Evolutionary conservation across 2,888 invertebrate species (phyloP), one percentile per base, ranked within the genome.

Genomic region (Sinodicranocentrus sp.): DNA sequence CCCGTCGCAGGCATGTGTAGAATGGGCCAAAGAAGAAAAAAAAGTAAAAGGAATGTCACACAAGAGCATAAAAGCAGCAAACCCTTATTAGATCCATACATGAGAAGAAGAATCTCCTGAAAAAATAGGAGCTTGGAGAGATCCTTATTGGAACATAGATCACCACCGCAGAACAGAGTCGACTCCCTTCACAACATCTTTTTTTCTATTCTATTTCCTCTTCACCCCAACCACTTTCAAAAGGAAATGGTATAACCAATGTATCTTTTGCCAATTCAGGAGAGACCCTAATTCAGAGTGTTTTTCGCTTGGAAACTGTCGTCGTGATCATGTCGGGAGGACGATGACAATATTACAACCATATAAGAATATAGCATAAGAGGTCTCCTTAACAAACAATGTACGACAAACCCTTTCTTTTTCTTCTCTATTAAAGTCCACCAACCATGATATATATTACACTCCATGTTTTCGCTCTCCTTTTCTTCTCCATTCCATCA

Each of bases 401-500:
- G 52, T 13, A 52, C 15, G 3, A 13, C n/a, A 25, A 59, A 59
- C 59, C 59, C 59, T 59, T 59, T 61, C 33, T 6, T 33, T 33
- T 19, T 19, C 8, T 19, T 52, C 19, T 19, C 52, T 33, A n/a
- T n/a, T n/a, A n/a, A n/a, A n/a, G n/a, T n/a, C n/a, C n/a, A n/a
- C n/a, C n/a, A n/a, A n/a, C n/a, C n/a, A n/a, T n/a, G n/a, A n/a
- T 3, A n/a, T 48, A 48, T 48, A 48, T 48, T 48, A 48, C 48
- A 48, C 48, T 5, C 48, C 48, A 3, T 48, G 28, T 33, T 59
- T 57, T 52, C 33, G 8, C 68, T 68, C n/a, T 59, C 54, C 43
- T 43, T 59, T 33, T 73, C 61, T 48, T 39, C 33, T 52, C 33
- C 65, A 54, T 67, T 77, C 73, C 75, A 76, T 84, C 75, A 82